Evolutionary conservation across 1,140 invertebrate species (phyloP).

Genomic region (Drosophila pectinifera): DNA sequence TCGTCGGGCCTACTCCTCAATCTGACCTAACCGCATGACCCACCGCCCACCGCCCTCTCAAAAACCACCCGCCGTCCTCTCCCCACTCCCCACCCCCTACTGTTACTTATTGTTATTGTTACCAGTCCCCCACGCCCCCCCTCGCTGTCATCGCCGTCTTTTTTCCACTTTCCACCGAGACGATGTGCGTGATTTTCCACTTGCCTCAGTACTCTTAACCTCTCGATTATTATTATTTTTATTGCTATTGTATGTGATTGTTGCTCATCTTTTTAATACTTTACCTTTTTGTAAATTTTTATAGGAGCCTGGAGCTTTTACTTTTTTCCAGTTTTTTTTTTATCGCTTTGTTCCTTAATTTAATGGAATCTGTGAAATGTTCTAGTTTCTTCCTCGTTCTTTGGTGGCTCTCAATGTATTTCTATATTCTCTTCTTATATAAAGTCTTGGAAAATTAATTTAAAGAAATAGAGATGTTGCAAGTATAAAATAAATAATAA

Average conservation of each 20-base stretch:
- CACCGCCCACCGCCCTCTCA: slow-evolving; percentile 2
- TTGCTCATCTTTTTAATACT: slow-evolving; percentile 55
- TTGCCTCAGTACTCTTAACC: slow-evolving; percentile 19
- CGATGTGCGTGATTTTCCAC: slow-evolving; percentile 65
- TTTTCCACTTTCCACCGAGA: slow-evolving; percentile 29
- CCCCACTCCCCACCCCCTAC: background rate
- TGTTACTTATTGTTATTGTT: slow-evolving; percentile 26
- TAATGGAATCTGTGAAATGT: slow-evolving; percentile 60
- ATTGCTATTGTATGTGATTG: slow-evolving; percentile 60
- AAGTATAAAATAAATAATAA: too few species aligned
- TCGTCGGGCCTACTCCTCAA: slow-evolving; percentile 32
- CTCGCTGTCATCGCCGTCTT: background rate
- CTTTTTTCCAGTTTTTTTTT: slow-evolving; percentile 12
- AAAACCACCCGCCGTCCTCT: slow-evolving; percentile 4
- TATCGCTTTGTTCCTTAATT: slow-evolving; percentile 57
- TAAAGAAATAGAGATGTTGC: too few species aligned
- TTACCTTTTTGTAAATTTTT: slow-evolving; percentile 45
- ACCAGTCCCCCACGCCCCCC: background rate
- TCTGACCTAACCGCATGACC: slow-evolving; percentile 36
- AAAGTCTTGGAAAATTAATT: background rate
- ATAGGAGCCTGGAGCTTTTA: slow-evolving; percentile 28
- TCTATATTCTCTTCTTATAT: background rate
- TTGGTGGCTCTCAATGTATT: slow-evolving; percentile 20
- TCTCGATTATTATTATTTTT: slow-evolving; percentile 59
- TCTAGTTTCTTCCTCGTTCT: slow-evolving; percentile 33